phyloP scores from a whole-genome alignment of 2,888 invertebrate genomes.

The Disparrhopalites patrizii region DNA sequence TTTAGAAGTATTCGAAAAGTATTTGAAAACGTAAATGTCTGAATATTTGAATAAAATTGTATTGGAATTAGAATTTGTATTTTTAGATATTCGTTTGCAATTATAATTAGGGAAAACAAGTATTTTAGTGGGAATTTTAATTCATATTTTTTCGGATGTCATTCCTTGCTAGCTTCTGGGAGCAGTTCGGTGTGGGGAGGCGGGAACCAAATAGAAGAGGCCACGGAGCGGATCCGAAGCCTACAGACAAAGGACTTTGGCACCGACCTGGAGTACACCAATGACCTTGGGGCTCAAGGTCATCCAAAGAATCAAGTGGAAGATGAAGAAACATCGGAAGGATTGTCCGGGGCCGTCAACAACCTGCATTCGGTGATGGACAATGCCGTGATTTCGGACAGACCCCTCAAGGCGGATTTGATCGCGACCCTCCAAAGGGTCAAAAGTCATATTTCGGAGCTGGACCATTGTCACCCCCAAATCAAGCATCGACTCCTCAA shows the following conservation, averaged over 20 bases:
- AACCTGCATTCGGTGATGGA: background rate
- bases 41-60: too few relatives aligned
- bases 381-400: background rate
- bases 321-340: background rate
- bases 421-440: background rate
- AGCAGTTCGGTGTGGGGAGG: too few relatives aligned
- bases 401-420: background rate
- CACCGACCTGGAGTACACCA: too few relatives aligned
- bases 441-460: background rate
- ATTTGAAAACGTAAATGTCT: too few relatives aligned
- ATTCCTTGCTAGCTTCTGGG: too few relatives aligned
- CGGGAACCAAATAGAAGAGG: too few relatives aligned
- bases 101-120: too few relatives aligned
- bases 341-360: background rate
- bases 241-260: background rate
- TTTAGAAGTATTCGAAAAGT: too few relatives aligned
- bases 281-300: background rate
- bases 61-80: too few relatives aligned
- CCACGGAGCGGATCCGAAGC: background rate
- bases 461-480: background rate
- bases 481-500: slow-evolving; percentile 29
- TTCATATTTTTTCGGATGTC: too few relatives aligned
- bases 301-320: background rate
- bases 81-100: too few relatives aligned
- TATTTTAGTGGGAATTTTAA: too few relatives aligned